Base-by-base conservation (phyloP, 2,888 invertebrate genomes). In the Philaethria dido region DNA sequence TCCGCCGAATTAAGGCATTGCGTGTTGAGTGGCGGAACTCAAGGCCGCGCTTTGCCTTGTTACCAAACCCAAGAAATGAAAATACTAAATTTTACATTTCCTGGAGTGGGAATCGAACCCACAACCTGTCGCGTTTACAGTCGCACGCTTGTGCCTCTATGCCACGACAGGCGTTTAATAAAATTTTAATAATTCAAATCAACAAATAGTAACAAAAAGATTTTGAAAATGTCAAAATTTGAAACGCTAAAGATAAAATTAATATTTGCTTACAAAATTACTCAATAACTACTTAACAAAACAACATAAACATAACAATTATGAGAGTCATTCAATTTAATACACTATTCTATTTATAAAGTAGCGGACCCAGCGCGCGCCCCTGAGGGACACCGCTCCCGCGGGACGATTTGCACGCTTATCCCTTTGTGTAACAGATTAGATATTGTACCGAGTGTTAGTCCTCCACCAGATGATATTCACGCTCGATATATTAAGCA, bases 391-490 rank as follows among this genome's bases (percentile, higher is more conserved):
- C n/a, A 55, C 64, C 65, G 55, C 65, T 74, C 76, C 70, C 75
- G 22, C 22, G 76, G 72, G 75, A 73, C 69, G 70, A 74, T 73
- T 77, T 74, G 73, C 68, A 67, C 74, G 73, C 72, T 75, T 73
- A 74, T 75, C 76, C 75, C 74, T 73, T 76, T 75, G 73, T 76
- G 74, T 64, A 68, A 62, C 67, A 73, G 77, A 77, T 77, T 77
- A 77, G 74, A 74, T 68, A 66, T 68, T 70, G 74, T 70, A 69
- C 55, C 42, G 48, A 69, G 66, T 61, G 67, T 68, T 69, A 62
- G 55, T 54, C 62, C 57, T 25, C 59, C 64, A 20, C 33, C 47
- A 55, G 48, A 62, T 47, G 33, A 55, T 52, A 59, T 55, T 55
- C 59, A 62, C 65, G 47, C 68, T 60, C 65, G 33, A 62, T 62